Evolutionary conservation across 1,140 invertebrate species (phyloP).

Genomic region (Wasmannia auropunctata): DNA sequence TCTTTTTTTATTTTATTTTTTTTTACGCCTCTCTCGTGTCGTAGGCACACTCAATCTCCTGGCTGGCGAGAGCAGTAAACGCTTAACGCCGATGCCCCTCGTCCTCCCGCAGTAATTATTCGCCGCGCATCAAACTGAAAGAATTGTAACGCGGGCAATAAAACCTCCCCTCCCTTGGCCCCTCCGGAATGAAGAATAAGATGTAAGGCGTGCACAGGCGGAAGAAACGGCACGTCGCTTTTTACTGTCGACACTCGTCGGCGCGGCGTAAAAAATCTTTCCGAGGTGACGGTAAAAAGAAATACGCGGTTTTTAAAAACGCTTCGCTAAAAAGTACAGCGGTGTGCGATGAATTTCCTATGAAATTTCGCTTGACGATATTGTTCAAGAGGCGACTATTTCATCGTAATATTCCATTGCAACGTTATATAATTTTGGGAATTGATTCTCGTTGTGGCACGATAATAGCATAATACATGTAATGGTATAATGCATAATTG

Average conservation of each 20-base stretch:
- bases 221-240: constrained; percentile 42
- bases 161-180: neutral
- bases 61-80: constrained; percentile 30
- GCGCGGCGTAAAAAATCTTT: constrained; percentile 25
- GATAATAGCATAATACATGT: neutral
- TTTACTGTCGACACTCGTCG: constrained; percentile 42
- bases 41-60: neutral
- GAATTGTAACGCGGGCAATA: constrained; percentile 50
- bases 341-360: neutral
- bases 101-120: constrained; percentile 41
- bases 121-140: constrained; percentile 44
- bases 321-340: neutral
- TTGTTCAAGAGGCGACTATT: neutral
- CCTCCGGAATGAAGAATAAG: constrained; percentile 19
- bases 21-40: constrained; percentile 11
- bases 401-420: neutral
- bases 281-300: neutral
- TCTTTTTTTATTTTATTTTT: constrained; percentile 15
- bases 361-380: neutral
- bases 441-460: neutral
- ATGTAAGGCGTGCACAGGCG: constrained; percentile 19
- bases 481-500: neutral
- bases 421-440: neutral
- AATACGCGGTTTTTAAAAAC: constrained; percentile 8
- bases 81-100: constrained; percentile 8